phyloP scores from a whole-genome alignment of 2,113 vertebrate genomes.

The Hemichromis elongatus region DNA sequence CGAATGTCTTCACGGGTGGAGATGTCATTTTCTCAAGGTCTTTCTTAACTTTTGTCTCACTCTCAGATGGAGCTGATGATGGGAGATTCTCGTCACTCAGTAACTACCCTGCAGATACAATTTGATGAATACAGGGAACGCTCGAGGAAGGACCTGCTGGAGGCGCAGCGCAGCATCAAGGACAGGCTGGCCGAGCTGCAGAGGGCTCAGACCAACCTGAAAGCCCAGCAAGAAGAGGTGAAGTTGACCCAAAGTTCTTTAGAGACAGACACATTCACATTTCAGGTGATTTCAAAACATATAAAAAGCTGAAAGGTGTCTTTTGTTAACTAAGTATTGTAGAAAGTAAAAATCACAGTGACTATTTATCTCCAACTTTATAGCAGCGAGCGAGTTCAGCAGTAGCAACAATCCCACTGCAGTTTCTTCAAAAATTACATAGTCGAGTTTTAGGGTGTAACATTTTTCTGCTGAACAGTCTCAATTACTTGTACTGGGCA shows the following conservation, averaged over 20 bases:
- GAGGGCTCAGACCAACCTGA: constrained; percentile 77
- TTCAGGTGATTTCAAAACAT: accelerated
- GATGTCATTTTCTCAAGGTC: neutral
- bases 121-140: constrained; percentile 89
- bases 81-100: constrained; percentile 78
- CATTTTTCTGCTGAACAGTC: neutral
- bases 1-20: accelerated
- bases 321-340: neutral
- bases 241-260: neutral
- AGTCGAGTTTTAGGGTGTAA: neutral
- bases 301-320: neutral
- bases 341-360: neutral
- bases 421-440: neutral
- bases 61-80: constrained; percentile 83
- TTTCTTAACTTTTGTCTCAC: neutral
- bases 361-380: neutral
- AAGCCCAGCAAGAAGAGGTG: constrained; percentile 87
- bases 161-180: constrained; percentile 83
- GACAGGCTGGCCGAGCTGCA: constrained; percentile 83
- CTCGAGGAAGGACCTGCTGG: constrained; percentile 81
- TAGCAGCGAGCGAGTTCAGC: neutral
- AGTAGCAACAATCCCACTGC: neutral
- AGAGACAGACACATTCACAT: neutral
- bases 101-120: constrained; percentile 77
- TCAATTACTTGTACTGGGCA: neutral